These are phyloP conservation scores for Crotalus helleri DNA, from an alignment of 2,113 vertebrate genomes.

Conservation along the genomic window DNA sequence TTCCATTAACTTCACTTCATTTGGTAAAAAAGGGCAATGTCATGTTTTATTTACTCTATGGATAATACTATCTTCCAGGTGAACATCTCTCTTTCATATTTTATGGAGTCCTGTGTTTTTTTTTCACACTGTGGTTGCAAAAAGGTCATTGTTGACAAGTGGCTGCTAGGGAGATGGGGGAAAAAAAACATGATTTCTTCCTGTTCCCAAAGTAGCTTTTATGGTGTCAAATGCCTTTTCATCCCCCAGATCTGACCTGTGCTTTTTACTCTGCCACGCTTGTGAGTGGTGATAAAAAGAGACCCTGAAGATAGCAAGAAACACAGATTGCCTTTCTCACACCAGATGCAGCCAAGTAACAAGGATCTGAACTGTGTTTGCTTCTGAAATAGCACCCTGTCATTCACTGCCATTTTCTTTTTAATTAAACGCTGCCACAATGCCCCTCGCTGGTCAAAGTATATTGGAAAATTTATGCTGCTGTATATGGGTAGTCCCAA, in stretches of 20 bases:
- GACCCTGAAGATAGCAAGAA: background rate
- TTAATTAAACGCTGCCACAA: background rate
- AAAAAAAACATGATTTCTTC: background rate
- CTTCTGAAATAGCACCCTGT: constrained; percentile 4
- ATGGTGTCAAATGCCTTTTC: constrained; percentile 1
- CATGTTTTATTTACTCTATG: background rate
- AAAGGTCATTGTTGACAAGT: background rate
- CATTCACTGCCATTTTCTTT: background rate
- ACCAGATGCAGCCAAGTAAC: background rate
- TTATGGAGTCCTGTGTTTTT: background rate
- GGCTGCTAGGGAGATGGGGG: background rate
- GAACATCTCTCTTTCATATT: constrained; percentile 1
- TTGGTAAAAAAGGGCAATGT: background rate
- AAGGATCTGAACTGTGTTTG: background rate
- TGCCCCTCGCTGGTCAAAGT: background rate
- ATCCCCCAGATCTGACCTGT: constrained; percentile 15
- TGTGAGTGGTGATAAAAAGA: constrained; percentile 4
- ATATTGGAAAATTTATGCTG: background rate
- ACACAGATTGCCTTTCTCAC: constrained; percentile 22
- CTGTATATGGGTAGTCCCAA: background rate
- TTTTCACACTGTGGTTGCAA: background rate
- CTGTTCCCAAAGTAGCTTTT: background rate
- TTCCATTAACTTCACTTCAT: background rate
- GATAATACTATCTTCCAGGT: background rate
- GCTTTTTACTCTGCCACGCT: background rate